Base-by-base conservation (phyloP, 2,797 vertebrate genomes). In the Hoplostethus mediterraneus region DNA sequence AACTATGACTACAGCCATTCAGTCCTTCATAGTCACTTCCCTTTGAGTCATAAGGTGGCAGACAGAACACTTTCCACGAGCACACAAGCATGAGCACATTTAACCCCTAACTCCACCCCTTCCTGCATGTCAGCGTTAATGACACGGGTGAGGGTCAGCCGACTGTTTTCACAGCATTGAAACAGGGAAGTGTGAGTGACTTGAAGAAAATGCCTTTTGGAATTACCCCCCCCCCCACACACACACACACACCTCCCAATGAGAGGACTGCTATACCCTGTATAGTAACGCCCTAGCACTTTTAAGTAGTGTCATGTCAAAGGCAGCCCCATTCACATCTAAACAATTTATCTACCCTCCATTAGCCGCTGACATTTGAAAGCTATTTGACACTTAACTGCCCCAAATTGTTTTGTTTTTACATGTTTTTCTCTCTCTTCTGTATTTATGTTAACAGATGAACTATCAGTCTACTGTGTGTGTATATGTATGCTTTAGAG, bases 11-110 rank as follows among this genome's bases (percentile, higher is more conserved):
- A 11, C 16, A 31, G 30, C 54, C 48, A 1, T n/a, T 4, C 42
- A 40, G 67, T 55, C 72, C 57, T 31, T 13, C 36, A 53, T 28
- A 10, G 10, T 78, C 69, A 72, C 62, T 80, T 89, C 79, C 77
- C 73, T 61, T 71, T 86, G 77, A 86, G 73, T 89, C 87, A 85
- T 55, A 31, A 57, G 67, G 64, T 21, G 21, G 17, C 33, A 53
- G 31, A 69, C 58, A 42, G 11, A 16, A 16, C 21, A 33, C 21
- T 54, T 54, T n/a, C n/a, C n/a, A n/a, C n/a, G n/a, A n/a, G n/a
- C n/a, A n/a, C n/a, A n/a, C 16, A 6, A 25, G 8, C 13, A 14
- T 38, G 48, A 81, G 33, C 42, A 61, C n/a, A n/a, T 42, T 63
- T 30, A 53, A 65, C 64, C 71, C 36, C 30, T 14, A n/a, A 56